Evolutionary conservation across 1,140 invertebrate species (phyloP).

Genomic region (Polypedilum vanderplanki): DNA sequence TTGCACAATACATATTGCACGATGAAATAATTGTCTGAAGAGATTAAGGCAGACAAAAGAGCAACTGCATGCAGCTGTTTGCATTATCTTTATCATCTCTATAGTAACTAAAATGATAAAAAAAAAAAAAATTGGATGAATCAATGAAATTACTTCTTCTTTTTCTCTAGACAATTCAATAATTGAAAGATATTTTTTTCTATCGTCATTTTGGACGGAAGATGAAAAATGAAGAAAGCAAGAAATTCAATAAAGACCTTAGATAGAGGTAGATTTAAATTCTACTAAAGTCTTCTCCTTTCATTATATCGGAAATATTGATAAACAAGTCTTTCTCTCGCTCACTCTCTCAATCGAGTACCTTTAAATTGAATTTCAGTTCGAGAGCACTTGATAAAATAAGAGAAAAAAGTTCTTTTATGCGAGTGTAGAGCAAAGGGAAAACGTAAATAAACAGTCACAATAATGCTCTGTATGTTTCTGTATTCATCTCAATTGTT

Average conservation of each 20-base stretch:
- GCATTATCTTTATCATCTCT: background rate
- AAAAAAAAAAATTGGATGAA: background rate
- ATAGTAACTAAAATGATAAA: background rate
- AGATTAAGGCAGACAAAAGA: no score
- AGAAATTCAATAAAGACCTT: background rate
- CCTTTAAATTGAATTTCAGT: background rate
- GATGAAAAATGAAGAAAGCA: background rate
- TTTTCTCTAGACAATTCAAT: no score
- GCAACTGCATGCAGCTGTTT: no score
- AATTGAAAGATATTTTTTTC: no score
- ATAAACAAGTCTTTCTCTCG: constrained; percentile 7
- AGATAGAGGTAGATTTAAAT: constrained; percentile 11
- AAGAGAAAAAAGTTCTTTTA: background rate
- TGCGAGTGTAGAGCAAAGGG: no score
- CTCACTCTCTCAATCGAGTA: background rate
- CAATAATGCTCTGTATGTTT: no score
- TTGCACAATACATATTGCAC: no score
- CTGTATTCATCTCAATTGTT: background rate
- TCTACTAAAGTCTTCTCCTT: background rate
- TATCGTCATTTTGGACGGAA: background rate
- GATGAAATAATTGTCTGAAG: no score
- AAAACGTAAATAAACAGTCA: no score
- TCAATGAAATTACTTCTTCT: background rate
- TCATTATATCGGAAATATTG: constrained; percentile 25
- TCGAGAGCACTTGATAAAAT: background rate